These are phyloP conservation scores for Cydia amplana DNA, from an alignment of 1,140 invertebrate genomes.

Conservation along the genomic window DNA sequence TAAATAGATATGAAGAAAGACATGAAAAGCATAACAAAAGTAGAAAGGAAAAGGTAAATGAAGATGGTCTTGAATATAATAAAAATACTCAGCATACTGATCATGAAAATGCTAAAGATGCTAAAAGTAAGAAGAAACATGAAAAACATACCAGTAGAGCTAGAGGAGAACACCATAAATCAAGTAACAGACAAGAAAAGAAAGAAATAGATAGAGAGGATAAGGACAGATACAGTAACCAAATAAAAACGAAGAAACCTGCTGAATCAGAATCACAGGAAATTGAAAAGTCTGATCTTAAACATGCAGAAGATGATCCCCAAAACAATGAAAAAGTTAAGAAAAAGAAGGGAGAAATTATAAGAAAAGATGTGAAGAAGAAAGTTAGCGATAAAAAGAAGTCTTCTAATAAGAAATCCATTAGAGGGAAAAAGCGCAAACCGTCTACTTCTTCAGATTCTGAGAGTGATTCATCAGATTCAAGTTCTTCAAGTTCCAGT, in stretches of 20 bases:
- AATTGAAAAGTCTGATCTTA: constrained; percentile 15
- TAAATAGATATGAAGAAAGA: constrained; percentile 8
- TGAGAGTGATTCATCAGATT: constrained; percentile 58
- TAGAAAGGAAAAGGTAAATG: not conserved
- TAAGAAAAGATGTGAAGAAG: constrained; percentile 41
- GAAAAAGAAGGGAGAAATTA: constrained; percentile 35
- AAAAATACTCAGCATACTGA: not conserved
- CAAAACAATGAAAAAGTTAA: constrained; percentile 37
- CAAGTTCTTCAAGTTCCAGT: constrained; percentile 62
- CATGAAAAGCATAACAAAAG: constrained; percentile 1
- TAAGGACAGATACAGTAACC: constrained; percentile 7
- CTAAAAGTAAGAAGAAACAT: not conserved
- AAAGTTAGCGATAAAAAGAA: constrained; percentile 37
- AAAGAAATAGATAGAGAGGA: not conserved
- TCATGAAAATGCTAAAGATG: not conserved
- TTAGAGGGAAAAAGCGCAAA: constrained; percentile 52
- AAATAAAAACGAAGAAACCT: not conserved
- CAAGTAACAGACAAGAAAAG: not conserved
- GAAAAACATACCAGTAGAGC: not conserved
- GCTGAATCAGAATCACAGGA: not conserved
- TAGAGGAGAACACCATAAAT: not conserved
- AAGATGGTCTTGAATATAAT: not conserved
- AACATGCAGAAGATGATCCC: constrained; percentile 7
- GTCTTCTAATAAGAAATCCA: constrained; percentile 37
- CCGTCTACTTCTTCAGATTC: constrained; percentile 59